These are phyloP conservation scores for Drosophila peninsularis DNA, from an alignment of 2,888 invertebrate species.

Conservation along the genomic window DNA sequence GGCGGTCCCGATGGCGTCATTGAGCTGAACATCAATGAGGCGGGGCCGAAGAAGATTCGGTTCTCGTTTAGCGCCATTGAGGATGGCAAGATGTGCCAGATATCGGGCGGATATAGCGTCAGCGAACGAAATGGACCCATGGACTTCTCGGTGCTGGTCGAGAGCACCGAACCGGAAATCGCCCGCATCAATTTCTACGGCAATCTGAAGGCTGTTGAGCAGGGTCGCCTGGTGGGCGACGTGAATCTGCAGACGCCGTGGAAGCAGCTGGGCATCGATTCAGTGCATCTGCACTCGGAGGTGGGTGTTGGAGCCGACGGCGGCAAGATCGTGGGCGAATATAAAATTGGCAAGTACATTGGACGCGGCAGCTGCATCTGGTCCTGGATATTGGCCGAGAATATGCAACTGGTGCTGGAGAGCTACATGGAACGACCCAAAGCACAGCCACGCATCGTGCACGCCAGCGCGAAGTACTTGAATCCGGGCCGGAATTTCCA, in stretches of 20 bases:
- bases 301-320: slow-evolving; percentile 68
- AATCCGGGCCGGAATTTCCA: slow-evolving; percentile 86
- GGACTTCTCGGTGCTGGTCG: slow-evolving; percentile 83
- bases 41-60: slow-evolving; percentile 70
- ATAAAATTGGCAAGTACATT: slow-evolving; percentile 84
- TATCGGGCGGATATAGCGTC: slow-evolving; percentile 83
- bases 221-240: slow-evolving; percentile 67
- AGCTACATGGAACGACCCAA: slow-evolving; percentile 84
- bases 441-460: slow-evolving; percentile 84
- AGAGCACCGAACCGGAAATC: slow-evolving; percentile 82
- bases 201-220: slow-evolving; percentile 63
- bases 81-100: slow-evolving; percentile 85
- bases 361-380: slow-evolving; percentile 85
- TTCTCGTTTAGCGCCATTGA: slow-evolving; percentile 83
- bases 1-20: slow-evolving; percentile 84
- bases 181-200: slow-evolving; percentile 81
- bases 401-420: slow-evolving; percentile 85
- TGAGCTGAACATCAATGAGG: slow-evolving; percentile 78
- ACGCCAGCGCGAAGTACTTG: slow-evolving; percentile 85
- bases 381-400: slow-evolving; percentile 86
- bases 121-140: slow-evolving; percentile 83
- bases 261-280: slow-evolving; percentile 82
- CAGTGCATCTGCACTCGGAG: slow-evolving; percentile 76
- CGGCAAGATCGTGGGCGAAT: slow-evolving; percentile 82
- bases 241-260: slow-evolving; percentile 83